phyloP scores from a whole-genome alignment of 2,113 vertebrate genomes.

The Tupaia chinensis region DNA sequence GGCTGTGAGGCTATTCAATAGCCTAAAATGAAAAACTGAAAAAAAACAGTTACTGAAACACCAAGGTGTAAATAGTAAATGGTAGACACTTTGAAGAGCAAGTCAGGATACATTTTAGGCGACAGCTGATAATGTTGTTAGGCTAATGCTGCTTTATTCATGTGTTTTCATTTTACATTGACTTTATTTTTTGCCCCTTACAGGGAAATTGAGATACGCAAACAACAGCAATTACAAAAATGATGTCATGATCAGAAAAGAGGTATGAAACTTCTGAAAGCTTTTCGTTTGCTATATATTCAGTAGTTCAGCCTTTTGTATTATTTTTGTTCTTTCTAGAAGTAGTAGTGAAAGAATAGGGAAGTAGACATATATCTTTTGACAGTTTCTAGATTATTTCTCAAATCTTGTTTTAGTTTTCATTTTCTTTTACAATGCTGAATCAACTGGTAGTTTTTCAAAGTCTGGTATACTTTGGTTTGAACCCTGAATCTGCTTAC shows the following conservation, averaged over 20 bases:
- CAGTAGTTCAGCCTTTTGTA: background rate
- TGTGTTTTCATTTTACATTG: slow-evolving; percentile 50
- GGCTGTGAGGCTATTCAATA: background rate
- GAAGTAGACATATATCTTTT: background rate
- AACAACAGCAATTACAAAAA: slow-evolving; percentile 99
- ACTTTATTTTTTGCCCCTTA: slow-evolving; percentile 53
- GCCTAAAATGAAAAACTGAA: slow-evolving; percentile 16
- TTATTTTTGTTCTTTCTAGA: slow-evolving; percentile 44
- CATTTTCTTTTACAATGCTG: background rate
- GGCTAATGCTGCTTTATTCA: background rate
- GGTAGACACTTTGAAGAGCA: background rate
- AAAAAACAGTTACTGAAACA: background rate
- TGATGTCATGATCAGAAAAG: slow-evolving; percentile 97
- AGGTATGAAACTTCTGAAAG: slow-evolving; percentile 85
- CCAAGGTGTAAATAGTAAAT: background rate
- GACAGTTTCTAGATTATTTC: slow-evolving; percentile 41
- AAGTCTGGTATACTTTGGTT: slow-evolving; percentile 3
- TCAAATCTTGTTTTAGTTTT: slow-evolving; percentile 39
- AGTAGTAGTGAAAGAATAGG: background rate
- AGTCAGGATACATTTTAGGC: slow-evolving; percentile 18
- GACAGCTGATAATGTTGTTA: slow-evolving; percentile 6
- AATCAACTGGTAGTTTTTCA: background rate
- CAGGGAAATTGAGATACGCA: slow-evolving; percentile 97
- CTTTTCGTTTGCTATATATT: background rate
- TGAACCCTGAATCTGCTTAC: slow-evolving; percentile 41